These are phyloP conservation scores for Anguilla marmorata DNA, from an alignment of 2,797 vertebrate species.

Conservation along the genomic window DNA sequence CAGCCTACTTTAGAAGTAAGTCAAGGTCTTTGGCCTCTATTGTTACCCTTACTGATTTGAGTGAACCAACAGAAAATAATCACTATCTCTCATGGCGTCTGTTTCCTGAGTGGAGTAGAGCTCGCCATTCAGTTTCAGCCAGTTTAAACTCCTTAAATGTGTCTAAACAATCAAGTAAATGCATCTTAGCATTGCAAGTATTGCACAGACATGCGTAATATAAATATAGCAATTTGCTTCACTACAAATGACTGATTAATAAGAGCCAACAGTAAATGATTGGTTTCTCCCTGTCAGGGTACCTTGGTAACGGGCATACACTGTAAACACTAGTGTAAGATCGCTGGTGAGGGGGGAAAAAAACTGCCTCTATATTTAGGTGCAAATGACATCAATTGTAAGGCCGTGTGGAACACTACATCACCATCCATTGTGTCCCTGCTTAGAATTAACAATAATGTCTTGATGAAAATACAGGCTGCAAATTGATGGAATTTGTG, in stretches of 20 bases:
- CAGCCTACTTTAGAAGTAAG: no score
- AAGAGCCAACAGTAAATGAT: not conserved
- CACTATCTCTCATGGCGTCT: no score
- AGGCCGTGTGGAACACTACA: not conserved
- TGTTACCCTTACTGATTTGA: no score
- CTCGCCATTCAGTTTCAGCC: not conserved
- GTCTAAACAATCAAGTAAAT: not conserved
- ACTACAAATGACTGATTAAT: not conserved
- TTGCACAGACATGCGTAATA: not conserved
- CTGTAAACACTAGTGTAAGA: not conserved
- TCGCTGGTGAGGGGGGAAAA: not conserved
- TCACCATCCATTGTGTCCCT: not conserved
- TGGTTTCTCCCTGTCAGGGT: not conserved
- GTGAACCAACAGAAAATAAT: no score
- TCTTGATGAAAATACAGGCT: not conserved
- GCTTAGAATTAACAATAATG: not conserved
- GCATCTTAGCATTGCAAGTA: not conserved
- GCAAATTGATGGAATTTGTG: not conserved
- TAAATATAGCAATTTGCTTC: not conserved
- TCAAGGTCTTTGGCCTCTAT: no score
- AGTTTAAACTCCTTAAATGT: not conserved
- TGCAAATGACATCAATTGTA: not conserved
- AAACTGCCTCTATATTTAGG: not conserved
- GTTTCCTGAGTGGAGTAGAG: no score
- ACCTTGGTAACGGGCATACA: not conserved